phyloP scores from a whole-genome alignment of 2,113 vertebrate genomes.

The Ophthalmolycus amberensis region DNA sequence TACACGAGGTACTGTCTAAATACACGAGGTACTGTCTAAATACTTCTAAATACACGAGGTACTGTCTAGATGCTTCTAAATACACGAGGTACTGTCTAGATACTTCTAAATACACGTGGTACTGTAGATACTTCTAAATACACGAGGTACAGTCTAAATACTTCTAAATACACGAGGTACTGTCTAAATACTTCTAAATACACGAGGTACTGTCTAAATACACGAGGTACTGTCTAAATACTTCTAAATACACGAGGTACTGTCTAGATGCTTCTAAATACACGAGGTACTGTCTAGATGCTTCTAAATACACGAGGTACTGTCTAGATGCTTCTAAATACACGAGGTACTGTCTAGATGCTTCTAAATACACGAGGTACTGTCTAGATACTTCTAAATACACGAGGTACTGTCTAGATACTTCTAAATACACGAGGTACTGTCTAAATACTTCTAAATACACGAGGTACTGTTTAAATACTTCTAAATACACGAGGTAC shows the following conservation, averaged over 20 bases:
- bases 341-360: neutral
- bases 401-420: too few species aligned
- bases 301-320: neutral
- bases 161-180: slow-evolving; percentile 88
- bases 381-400: neutral
- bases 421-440: too few species aligned
- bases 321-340: neutral
- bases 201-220: too few species aligned
- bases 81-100: too few species aligned
- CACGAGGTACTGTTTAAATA: too few species aligned
- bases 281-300: neutral
- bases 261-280: neutral
- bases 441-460: neutral
- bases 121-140: too few species aligned
- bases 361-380: neutral
- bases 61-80: too few species aligned
- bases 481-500: neutral
- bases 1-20: too few species aligned
- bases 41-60: too few species aligned
- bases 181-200: neutral
- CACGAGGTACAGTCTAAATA: slow-evolving; percentile 82
- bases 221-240: neutral
- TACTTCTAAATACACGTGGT: too few species aligned
- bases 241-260: neutral
- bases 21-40: too few species aligned